Evolutionary conservation across 1,140 invertebrate species (phyloP).

Genomic region (Drosophila simulans): DNA sequence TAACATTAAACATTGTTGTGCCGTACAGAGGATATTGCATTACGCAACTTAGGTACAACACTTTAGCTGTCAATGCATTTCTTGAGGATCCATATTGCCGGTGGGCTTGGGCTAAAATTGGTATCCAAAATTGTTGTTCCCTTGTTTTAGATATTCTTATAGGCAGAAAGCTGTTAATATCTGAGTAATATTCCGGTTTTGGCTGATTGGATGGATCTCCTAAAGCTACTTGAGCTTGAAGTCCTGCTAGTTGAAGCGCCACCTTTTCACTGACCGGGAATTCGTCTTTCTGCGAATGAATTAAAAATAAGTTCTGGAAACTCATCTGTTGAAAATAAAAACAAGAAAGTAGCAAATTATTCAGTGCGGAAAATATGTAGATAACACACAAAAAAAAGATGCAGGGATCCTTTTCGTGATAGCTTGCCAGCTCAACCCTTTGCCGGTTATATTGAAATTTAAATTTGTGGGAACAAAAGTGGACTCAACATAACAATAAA

Average conservation of each 20-base stretch:
- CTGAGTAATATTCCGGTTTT: conserved; percentile 90
- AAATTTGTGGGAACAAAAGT: too few relatives aligned
- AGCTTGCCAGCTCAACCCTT: too few relatives aligned
- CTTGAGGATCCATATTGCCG: conserved; percentile 95
- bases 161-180: conserved; percentile 92
- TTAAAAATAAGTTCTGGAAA: not conserved
- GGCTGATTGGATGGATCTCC: conserved; percentile 90
- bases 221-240: conserved; percentile 96
- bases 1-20: conserved; percentile 96
- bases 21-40: conserved; percentile 99
- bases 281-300: conserved; percentile 91
- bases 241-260: conserved; percentile 95
- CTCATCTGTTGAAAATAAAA: too few relatives aligned
- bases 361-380: too few relatives aligned
- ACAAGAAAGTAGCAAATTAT: too few relatives aligned
- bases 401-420: too few relatives aligned
- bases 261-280: conserved; percentile 98
- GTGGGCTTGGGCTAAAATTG: conserved; percentile 94
- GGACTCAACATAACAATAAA: too few relatives aligned
- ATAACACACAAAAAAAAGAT: too few relatives aligned
- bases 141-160: conserved; percentile 90
- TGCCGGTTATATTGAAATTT: too few relatives aligned
- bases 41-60: conserved; percentile 96
- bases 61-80: conserved; percentile 95
- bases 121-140: conserved; percentile 93